phyloP scores from a whole-genome alignment of 2,888 invertebrate genomes.

The Drosophila borborema region DNA sequence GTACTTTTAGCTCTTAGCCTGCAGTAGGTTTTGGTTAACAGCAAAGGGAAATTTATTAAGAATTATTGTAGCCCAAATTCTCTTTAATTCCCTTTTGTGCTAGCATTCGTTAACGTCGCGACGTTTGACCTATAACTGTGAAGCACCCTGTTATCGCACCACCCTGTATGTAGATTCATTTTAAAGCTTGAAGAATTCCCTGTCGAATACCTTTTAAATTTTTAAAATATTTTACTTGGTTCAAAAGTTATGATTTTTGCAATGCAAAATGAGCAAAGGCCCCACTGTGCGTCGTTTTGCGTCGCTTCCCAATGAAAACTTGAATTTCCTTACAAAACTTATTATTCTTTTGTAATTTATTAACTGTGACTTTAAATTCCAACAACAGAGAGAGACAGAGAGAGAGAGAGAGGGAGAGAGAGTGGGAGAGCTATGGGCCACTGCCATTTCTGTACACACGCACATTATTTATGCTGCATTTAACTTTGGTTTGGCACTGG shows the following conservation, averaged over 20 bases:
- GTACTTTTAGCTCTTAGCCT: too few relatives aligned
- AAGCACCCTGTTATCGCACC: too few relatives aligned
- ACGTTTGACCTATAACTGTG: too few relatives aligned
- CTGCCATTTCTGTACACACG: constrained; percentile 48
- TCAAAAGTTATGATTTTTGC: too few relatives aligned
- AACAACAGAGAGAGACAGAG: too few relatives aligned
- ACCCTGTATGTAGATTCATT: too few relatives aligned
- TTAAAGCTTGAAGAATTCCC: too few relatives aligned
- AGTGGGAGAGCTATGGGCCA: neutral
- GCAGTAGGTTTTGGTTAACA: neutral
- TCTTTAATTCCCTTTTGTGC: neutral
- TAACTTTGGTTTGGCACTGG: constrained; percentile 74
- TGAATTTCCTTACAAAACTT: neutral
- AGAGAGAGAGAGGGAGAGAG: neutral
- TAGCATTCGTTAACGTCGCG: neutral
- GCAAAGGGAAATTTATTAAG: neutral
- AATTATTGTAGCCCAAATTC: neutral
- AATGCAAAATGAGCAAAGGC: too few relatives aligned
- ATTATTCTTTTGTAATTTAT: constrained; percentile 4
- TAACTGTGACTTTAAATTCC: neutral
- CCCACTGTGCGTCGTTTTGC: too few relatives aligned
- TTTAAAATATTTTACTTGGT: too few relatives aligned
- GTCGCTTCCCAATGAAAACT: neutral
- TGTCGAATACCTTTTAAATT: too few relatives aligned
- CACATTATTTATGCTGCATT: constrained; percentile 81